Evolutionary conservation across 2,888 invertebrate species (phyloP).

Genomic region (Campaea margaritaria): DNA sequence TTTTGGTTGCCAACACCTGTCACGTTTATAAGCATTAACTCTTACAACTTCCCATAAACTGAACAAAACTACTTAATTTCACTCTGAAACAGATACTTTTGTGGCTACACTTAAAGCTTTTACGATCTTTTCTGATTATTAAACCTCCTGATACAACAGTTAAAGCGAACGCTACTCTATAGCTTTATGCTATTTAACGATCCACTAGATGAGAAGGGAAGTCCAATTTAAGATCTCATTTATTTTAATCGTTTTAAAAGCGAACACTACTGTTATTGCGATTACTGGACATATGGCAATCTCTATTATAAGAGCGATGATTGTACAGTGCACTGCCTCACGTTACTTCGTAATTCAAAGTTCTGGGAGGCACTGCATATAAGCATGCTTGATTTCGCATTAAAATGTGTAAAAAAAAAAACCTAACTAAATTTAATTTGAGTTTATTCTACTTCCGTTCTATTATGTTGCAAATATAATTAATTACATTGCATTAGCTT

Average conservation of each 20-base stretch:
- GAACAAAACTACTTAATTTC: neutral
- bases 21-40: neutral
- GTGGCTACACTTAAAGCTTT: constrained; percentile 8
- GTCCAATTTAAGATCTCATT: constrained; percentile 41
- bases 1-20: neutral
- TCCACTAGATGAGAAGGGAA: constrained; percentile 21
- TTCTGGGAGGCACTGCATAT: too few relatives aligned
- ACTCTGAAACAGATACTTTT: constrained; percentile 8
- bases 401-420: too few relatives aligned
- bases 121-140: constrained; percentile 15
- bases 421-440: too few relatives aligned
- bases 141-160: constrained; percentile 4
- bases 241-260: constrained; percentile 15
- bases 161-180: constrained; percentile 27
- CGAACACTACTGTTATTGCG: neutral
- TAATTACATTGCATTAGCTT: too few relatives aligned
- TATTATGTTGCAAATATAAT: too few relatives aligned
- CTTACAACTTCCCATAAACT: neutral
- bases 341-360: too few relatives aligned
- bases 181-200: constrained; percentile 31
- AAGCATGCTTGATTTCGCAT: too few relatives aligned
- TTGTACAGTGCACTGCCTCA: too few relatives aligned
- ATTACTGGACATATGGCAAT: neutral
- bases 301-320: too few relatives aligned
- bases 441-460: too few relatives aligned